Evolutionary conservation across 2,888 invertebrate genomes (phyloP).

Genomic region (Psylliodes chrysocephalus): DNA sequence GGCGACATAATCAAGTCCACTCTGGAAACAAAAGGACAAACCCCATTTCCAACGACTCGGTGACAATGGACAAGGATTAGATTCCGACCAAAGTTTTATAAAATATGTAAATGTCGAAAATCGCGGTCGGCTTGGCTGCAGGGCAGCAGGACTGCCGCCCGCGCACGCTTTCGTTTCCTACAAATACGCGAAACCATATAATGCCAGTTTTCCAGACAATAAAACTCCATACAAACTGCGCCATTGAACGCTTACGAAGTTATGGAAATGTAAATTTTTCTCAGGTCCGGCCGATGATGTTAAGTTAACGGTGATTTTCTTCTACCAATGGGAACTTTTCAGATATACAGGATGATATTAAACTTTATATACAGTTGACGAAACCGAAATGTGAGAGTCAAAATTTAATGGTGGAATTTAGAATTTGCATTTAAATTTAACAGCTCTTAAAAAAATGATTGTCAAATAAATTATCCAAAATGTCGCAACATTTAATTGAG

Average conservation of each 20-base stretch:
- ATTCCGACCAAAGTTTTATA: constrained; percentile 59
- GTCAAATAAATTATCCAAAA: no score
- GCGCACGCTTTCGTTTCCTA: constrained; percentile 54
- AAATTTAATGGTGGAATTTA: no score
- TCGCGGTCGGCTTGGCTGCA: constrained; percentile 50
- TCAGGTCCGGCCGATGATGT: not conserved
- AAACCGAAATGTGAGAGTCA: no score
- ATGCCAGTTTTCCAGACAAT: constrained; percentile 61
- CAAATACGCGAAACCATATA: constrained; percentile 58
- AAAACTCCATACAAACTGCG: constrained; percentile 60
- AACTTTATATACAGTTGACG: no score
- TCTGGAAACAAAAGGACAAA: constrained; percentile 29
- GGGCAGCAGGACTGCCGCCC: no score
- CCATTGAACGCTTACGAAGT: constrained; percentile 59
- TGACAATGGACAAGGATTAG: constrained; percentile 49
- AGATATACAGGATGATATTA: no score
- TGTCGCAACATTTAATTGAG: no score
- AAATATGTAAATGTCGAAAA: constrained; percentile 62
- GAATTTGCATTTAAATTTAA: no score
- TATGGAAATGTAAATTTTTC: constrained; percentile 56
- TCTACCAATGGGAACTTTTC: no score
- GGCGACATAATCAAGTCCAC: constrained; percentile 10
- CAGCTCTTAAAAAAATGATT: no score
- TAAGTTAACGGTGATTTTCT: no score
- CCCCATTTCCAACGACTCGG: constrained; percentile 30